phyloP scores from a whole-genome alignment of 2,113 vertebrate species.

The Piprites chloris region DNA sequence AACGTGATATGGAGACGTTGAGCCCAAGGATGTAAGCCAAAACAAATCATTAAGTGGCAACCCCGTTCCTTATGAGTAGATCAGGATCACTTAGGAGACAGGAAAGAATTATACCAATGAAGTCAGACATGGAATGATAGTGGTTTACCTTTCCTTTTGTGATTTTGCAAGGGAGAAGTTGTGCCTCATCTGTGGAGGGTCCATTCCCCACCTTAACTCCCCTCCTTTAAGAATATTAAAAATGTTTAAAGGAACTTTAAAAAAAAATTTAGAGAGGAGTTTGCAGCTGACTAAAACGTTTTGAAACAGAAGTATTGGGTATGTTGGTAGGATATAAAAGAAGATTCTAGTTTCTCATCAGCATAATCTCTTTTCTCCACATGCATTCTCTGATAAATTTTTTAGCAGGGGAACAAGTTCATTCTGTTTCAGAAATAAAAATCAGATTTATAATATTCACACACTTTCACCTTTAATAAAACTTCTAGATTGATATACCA shows the following conservation, averaged over 20 bases:
- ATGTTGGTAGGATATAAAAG: neutral
- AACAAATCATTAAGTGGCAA: neutral
- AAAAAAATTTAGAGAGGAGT: neutral
- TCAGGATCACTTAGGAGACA: neutral
- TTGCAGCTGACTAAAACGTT: neutral
- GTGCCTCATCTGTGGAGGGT: neutral
- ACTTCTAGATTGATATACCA: neutral
- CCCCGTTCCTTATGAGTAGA: neutral
- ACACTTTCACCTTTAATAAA: slow-evolving; percentile 31
- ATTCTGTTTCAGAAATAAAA: slow-evolving; percentile 40
- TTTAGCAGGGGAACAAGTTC: neutral
- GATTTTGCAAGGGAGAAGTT: neutral
- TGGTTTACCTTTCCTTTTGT: neutral
- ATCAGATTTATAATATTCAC: neutral
- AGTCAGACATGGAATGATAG: neutral
- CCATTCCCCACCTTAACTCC: fast-evolving
- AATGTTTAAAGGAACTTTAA: neutral
- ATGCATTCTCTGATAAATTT: neutral
- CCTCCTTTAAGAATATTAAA: neutral
- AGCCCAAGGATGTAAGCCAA: neutral
- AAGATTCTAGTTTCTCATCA: neutral
- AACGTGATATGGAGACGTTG: neutral
- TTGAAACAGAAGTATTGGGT: neutral
- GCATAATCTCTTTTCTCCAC: neutral
- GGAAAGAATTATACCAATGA: neutral